These are phyloP conservation scores for Mimumesa dahlbomi DNA, from an alignment of 2,888 invertebrate genomes.

Conservation along the genomic window DNA sequence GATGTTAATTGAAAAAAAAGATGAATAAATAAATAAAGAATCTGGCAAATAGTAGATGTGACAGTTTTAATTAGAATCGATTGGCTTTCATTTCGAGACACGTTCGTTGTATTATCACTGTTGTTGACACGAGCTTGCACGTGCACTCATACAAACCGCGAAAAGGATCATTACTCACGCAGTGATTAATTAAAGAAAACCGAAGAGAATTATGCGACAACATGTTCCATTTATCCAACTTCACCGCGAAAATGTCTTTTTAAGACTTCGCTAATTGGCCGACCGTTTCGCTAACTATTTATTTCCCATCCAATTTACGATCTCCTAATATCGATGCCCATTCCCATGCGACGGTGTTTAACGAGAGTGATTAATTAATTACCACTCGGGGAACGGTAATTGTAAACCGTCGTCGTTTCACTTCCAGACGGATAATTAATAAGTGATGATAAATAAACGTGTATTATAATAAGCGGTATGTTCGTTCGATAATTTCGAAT, in stretches of 20 bases:
- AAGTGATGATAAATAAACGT: too few relatives aligned
- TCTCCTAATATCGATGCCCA: constrained; percentile 9
- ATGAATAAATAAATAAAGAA: too few relatives aligned
- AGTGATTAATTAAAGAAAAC: constrained; percentile 7
- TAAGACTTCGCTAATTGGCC: constrained; percentile 25
- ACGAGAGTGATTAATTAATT: too few relatives aligned
- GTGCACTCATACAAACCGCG: background rate
- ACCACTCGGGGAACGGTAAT: too few relatives aligned
- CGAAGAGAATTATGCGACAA: constrained; percentile 1
- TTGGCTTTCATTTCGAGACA: background rate
- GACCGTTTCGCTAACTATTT: constrained; percentile 7
- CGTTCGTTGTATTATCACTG: background rate
- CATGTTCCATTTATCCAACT: background rate
- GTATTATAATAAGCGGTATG: too few relatives aligned
- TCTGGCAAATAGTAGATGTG: background rate
- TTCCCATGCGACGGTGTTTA: too few relatives aligned
- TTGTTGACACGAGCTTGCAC: background rate
- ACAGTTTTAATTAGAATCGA: background rate
- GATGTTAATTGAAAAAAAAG: background rate
- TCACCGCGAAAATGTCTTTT: constrained; percentile 2
- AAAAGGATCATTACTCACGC: too few relatives aligned
- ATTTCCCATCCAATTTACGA: constrained; percentile 8
- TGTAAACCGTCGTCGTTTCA: too few relatives aligned
- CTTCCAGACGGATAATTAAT: too few relatives aligned
- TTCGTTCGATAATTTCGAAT: too few relatives aligned